A percentile compares a stretch with the other conserved stretches of the same genome.
These are phyloP conservation scores for Ligdia adustata DNA, from an alignment of 2,888 invertebrate species.

Conservation along the genomic window DNA sequence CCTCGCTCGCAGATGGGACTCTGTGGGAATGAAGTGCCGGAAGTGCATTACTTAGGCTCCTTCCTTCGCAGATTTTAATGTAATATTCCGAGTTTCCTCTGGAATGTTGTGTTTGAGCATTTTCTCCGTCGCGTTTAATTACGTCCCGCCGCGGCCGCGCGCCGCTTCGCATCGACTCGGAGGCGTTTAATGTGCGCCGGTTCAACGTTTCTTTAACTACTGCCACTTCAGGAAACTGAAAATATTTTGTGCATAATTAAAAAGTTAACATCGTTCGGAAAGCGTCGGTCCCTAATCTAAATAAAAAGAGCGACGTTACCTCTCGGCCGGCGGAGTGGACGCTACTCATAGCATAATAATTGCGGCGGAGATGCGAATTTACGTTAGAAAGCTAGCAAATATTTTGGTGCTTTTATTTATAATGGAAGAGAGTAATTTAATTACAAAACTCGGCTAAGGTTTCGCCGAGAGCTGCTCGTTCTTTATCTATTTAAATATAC, in stretches of 20 bases:
- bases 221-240: slow-evolving; percentile 38
- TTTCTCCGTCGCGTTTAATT: slow-evolving; percentile 48
- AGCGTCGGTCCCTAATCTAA: slow-evolving; percentile 16
- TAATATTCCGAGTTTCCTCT: slow-evolving; percentile 49
- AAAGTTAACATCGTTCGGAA: slow-evolving; percentile 11
- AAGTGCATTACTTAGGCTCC: slow-evolving; percentile 57
- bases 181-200: slow-evolving; percentile 44
- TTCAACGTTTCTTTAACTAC: slow-evolving; percentile 42
- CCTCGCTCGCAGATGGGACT: slow-evolving; percentile 36
- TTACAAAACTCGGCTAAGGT: slow-evolving; percentile 16
- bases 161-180: slow-evolving; percentile 21
- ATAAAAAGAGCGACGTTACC: slow-evolving; percentile 16
- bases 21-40: slow-evolving; percentile 38
- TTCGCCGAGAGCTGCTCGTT: slow-evolving; percentile 9
- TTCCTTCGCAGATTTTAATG: slow-evolving; percentile 54
- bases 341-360: slow-evolving; percentile 13
- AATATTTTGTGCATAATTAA: slow-evolving; percentile 39
- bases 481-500: slow-evolving; percentile 9
- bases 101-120: slow-evolving; percentile 51
- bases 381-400: slow-evolving; percentile 12
- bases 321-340: slow-evolving; percentile 2
- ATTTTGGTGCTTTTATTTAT: slow-evolving; percentile 15
- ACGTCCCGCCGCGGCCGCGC: slow-evolving; percentile 32
- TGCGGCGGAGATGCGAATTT: slow-evolving; percentile 8
- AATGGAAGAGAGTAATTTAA: slow-evolving; percentile 14